Evolutionary conservation across 2,797 vertebrate species (phyloP).

Genomic region (Channallabes apus): DNA sequence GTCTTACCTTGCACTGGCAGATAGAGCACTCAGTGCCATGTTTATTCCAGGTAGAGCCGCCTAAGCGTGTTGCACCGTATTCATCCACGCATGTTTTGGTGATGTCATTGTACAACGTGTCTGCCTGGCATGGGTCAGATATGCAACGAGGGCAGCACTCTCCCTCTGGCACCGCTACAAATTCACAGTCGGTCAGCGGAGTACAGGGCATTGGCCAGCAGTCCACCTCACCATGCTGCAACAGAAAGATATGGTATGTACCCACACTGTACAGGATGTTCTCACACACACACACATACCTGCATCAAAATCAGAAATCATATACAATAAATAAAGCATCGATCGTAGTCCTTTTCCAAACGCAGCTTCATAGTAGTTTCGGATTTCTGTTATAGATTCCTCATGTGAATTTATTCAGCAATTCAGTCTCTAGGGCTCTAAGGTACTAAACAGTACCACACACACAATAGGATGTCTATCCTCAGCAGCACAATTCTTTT

Average conservation of each 20-base stretch:
- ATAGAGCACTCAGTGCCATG: slow-evolving; percentile 85
- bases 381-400: background rate
- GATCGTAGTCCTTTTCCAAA: background rate
- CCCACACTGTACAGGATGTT: background rate
- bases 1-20: slow-evolving; percentile 86
- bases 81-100: slow-evolving; percentile 85
- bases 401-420: background rate
- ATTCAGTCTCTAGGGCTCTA: no score
- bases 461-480: background rate
- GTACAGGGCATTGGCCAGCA: slow-evolving; percentile 83
- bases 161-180: slow-evolving; percentile 78
- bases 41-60: slow-evolving; percentile 86
- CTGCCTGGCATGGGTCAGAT: slow-evolving; percentile 82
- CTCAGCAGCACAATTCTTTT: background rate
- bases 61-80: slow-evolving; percentile 79
- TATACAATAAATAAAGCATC: background rate
- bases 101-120: slow-evolving; percentile 81
- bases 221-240: slow-evolving; percentile 83
- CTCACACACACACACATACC: background rate
- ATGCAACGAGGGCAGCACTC: slow-evolving; percentile 83
- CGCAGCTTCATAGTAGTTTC: no score
- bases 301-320: slow-evolving; percentile 1
- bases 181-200: slow-evolving; percentile 79
- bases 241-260: slow-evolving; percentile 29
- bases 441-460: slow-evolving; percentile 7